These are phyloP conservation scores for Octodon degus DNA, from an alignment of 2,113 vertebrate genomes.

Conservation along the genomic window DNA sequence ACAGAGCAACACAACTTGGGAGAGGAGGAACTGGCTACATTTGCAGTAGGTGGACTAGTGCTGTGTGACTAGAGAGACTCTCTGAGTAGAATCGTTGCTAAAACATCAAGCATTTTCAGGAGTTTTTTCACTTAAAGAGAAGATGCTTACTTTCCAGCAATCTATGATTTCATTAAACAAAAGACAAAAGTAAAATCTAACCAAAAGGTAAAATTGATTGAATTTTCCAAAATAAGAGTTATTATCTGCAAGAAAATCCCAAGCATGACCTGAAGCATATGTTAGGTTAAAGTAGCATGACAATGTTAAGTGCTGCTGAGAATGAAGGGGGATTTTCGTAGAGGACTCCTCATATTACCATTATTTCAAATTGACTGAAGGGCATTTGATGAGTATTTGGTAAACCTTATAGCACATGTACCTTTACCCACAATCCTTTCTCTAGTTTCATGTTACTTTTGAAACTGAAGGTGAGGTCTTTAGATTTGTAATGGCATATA, in stretches of 20 bases:
- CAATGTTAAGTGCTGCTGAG: not conserved
- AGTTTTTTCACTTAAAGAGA: not conserved
- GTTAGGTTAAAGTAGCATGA: not conserved
- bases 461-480: not conserved
- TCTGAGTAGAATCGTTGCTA: conserved; percentile 5
- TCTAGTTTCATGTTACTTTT: not conserved
- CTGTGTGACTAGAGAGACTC: not conserved
- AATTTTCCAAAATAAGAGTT: not conserved
- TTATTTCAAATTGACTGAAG: not conserved
- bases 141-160: not conserved
- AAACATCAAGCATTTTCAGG: not conserved
- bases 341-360: not conserved
- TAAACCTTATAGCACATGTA: not conserved
- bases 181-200: not conserved
- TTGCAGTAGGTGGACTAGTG: not conserved
- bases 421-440: not conserved
- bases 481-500: not conserved
- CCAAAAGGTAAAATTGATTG: conserved; percentile 15
- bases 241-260: not conserved
- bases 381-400: not conserved
- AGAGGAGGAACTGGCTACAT: not conserved
- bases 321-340: not conserved
- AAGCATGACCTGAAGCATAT: too few relatives aligned
- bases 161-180: not conserved
- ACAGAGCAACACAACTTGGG: not conserved